phyloP scores from a whole-genome alignment of 2,888 invertebrate genomes.

The Agrotis clavis region DNA sequence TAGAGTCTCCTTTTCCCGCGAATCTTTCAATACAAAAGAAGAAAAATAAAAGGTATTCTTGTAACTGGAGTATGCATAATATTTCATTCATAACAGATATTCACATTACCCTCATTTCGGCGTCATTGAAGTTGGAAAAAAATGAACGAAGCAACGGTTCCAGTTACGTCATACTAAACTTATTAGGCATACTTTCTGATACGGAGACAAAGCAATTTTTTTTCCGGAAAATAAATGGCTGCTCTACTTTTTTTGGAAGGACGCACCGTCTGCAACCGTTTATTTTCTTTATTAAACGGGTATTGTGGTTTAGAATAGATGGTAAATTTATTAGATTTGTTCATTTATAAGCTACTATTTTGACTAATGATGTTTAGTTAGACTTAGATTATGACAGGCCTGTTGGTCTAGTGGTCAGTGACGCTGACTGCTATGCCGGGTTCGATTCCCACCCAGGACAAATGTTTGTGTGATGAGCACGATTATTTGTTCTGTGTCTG shows the following conservation, averaged over 20 bases:
- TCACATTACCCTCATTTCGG: constrained; percentile 28
- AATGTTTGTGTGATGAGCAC: too few relatives aligned
- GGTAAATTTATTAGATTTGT: constrained; percentile 21
- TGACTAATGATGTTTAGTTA: neutral
- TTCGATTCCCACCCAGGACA: too few relatives aligned
- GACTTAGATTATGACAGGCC: too few relatives aligned
- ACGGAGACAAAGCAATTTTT: constrained; percentile 46
- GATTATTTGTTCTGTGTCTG: too few relatives aligned
- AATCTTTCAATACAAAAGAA: neutral
- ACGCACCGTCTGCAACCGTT: constrained; percentile 24
- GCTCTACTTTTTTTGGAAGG: constrained; percentile 26
- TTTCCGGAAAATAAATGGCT: constrained; percentile 38
- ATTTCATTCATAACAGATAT: constrained; percentile 49
- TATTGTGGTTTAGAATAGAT: constrained; percentile 2
- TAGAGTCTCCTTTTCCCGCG: neutral
- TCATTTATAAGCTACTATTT: constrained; percentile 8
- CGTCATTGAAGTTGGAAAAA: constrained; percentile 37
- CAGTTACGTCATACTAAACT: constrained; percentile 46
- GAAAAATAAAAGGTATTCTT: neutral
- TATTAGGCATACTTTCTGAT: constrained; percentile 50
- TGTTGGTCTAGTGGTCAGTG: too few relatives aligned
- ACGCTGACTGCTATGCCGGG: too few relatives aligned
- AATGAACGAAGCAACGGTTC: constrained; percentile 24
- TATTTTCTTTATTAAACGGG: constrained; percentile 37
- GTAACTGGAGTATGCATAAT: constrained; percentile 19